Conservation (phyloP, 2,797 vertebrate genomes). For the Squalus acanthias region DNA sequence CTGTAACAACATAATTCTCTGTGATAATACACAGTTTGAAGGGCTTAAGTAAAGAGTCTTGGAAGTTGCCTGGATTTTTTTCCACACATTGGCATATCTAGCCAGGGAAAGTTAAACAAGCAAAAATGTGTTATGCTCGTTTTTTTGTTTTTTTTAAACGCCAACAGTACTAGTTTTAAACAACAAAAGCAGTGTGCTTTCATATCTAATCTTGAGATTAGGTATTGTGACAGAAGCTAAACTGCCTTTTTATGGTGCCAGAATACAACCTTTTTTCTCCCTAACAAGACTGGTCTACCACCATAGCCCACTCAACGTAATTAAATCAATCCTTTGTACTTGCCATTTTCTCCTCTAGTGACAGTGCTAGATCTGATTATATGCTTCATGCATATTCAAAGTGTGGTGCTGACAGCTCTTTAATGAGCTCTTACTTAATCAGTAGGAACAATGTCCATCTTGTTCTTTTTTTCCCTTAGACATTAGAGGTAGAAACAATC, state of each 20-base stretch:
- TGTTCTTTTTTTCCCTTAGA: conserved; percentile 77
- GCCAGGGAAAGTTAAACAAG: conserved; percentile 70
- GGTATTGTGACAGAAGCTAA: conserved; percentile 72
- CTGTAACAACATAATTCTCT: conserved; percentile 44
- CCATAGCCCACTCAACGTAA: conserved; percentile 89
- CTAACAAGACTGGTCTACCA: conserved; percentile 83
- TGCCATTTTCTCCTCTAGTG: conserved; percentile 77
- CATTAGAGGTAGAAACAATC: conserved; percentile 73
- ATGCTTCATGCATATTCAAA: conserved; percentile 97
- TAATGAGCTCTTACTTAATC: conserved; percentile 98
- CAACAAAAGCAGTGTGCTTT: conserved; percentile 68
- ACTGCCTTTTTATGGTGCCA: conserved; percentile 68
- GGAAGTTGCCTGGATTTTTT: conserved; percentile 48
- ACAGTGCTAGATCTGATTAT: conserved; percentile 85
- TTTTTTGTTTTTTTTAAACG: conserved; percentile 55
- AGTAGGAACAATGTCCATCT: conserved; percentile 94
- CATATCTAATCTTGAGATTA: conserved; percentile 58
- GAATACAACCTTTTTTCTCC: conserved; percentile 77
- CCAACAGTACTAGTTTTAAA: conserved; percentile 70
- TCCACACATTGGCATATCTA: conserved; percentile 43
- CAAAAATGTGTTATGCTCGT: conserved; percentile 63
- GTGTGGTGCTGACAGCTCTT: conserved; percentile 83
- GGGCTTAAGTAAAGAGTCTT: conserved; percentile 54
- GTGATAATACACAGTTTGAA: conserved; percentile 49
- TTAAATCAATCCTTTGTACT: conserved; percentile 97